These are phyloP conservation scores for Ptychadena robeensis DNA, from an alignment of 2,797 vertebrate genomes.

Conservation along the genomic window DNA sequence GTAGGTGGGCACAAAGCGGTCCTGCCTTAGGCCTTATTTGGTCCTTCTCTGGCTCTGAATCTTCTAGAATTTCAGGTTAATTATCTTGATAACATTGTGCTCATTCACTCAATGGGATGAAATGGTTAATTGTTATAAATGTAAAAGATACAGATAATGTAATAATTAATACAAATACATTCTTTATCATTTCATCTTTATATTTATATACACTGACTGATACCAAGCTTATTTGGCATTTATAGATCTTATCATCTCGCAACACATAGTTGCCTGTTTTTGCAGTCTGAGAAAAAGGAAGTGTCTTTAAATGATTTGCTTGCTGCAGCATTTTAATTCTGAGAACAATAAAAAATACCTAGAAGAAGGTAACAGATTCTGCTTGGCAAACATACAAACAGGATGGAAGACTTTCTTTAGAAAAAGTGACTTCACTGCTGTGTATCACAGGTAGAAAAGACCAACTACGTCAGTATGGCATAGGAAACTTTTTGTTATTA, in stretches of 20 bases:
- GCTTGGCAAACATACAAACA: slow-evolving; percentile 16
- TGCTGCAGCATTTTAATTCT: slow-evolving; percentile 4
- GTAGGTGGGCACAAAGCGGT: no score
- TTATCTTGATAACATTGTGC: no score
- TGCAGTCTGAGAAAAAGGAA: neutral
- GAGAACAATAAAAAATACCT: neutral
- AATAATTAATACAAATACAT: no score
- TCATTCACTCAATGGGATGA: no score
- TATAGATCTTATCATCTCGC: neutral
- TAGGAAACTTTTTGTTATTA: neutral
- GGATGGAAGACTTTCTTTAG: neutral
- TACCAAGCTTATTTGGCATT: neutral
- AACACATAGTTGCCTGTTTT: neutral
- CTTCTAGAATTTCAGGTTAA: no score
- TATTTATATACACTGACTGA: neutral
- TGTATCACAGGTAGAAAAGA: neutral
- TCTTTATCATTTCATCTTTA: neutral
- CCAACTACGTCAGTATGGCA: neutral
- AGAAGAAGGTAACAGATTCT: slow-evolving; percentile 5
- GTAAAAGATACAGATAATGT: no score
- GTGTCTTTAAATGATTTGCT: neutral
- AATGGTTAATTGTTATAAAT: no score
- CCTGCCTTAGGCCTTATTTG: no score
- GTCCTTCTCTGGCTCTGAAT: no score
- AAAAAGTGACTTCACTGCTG: neutral